These are phyloP conservation scores for Aythya baeri DNA, from an alignment of 2,113 vertebrate species.

Conservation along the genomic window DNA sequence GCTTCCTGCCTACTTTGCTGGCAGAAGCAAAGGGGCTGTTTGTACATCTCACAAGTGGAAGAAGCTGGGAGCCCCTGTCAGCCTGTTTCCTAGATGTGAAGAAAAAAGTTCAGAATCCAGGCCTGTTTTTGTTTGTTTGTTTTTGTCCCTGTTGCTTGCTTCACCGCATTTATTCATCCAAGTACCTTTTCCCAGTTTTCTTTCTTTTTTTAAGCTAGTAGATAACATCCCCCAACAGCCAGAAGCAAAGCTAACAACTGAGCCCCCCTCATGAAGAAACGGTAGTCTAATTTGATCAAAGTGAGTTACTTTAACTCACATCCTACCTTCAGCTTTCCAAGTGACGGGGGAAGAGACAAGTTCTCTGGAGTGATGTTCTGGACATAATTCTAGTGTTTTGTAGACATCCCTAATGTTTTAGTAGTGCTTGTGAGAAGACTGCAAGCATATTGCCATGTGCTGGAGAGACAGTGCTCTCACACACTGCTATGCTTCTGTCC, in stretches of 20 bases:
- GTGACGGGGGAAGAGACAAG: neutral
- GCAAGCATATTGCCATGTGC: neutral
- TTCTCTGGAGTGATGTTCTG: neutral
- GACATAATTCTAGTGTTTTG: neutral
- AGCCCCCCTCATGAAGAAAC: neutral
- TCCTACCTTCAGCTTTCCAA: neutral
- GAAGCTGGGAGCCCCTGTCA: neutral
- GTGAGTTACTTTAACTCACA: accelerated
- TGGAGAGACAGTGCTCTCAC: accelerated
- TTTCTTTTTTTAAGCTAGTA: neutral
- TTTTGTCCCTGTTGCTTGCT: neutral
- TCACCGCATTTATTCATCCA: neutral
- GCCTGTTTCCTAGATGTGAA: neutral
- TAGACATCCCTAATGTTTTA: neutral
- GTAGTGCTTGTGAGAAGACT: neutral
- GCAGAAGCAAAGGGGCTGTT: neutral
- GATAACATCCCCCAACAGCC: neutral
- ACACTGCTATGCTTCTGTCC: neutral
- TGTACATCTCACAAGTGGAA: neutral
- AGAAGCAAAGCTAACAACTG: neutral
- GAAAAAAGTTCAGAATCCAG: neutral
- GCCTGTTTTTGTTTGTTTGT: neutral
- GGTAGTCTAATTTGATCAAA: neutral
- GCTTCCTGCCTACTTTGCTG: neutral
- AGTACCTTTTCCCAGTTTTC: neutral